phyloP scores from a whole-genome alignment of 2,888 invertebrate genomes.

The Gortyna flavago region DNA sequence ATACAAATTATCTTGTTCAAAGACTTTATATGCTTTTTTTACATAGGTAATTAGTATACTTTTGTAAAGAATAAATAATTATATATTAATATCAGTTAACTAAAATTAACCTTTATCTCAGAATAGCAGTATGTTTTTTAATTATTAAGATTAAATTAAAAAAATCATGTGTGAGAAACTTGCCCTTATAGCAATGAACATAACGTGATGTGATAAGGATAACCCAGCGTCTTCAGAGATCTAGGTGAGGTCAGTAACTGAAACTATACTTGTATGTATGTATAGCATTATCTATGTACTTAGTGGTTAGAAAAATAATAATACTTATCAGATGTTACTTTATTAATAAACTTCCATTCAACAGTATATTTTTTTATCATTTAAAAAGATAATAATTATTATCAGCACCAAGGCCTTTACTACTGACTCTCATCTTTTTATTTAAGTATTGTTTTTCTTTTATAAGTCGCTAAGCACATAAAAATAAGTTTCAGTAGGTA shows the following conservation, averaged over 20 bases:
- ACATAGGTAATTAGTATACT: background rate
- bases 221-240: constrained; percentile 68
- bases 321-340: constrained; percentile 29
- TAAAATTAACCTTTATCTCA: background rate
- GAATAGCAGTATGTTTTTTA: constrained; percentile 2
- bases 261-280: constrained; percentile 27
- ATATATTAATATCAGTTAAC: background rate
- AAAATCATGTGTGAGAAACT: constrained; percentile 29
- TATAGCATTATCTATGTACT: constrained; percentile 25
- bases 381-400: background rate
- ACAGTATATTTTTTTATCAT: background rate
- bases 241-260: constrained; percentile 71
- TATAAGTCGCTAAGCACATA: background rate
- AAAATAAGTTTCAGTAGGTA: background rate
- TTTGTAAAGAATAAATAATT: background rate
- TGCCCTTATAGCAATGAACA: constrained; percentile 47
- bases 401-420: background rate
- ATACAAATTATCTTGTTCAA: background rate
- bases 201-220: constrained; percentile 67
- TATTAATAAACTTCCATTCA: constrained; percentile 22
- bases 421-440: background rate
- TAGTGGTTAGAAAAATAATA: constrained; percentile 36
- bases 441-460: background rate
- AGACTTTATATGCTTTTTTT: background rate
- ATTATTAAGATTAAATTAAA: constrained; percentile 8